phyloP scores from a whole-genome alignment of 2,888 invertebrate genomes.

The Caenorhabditis sulstoni region DNA sequence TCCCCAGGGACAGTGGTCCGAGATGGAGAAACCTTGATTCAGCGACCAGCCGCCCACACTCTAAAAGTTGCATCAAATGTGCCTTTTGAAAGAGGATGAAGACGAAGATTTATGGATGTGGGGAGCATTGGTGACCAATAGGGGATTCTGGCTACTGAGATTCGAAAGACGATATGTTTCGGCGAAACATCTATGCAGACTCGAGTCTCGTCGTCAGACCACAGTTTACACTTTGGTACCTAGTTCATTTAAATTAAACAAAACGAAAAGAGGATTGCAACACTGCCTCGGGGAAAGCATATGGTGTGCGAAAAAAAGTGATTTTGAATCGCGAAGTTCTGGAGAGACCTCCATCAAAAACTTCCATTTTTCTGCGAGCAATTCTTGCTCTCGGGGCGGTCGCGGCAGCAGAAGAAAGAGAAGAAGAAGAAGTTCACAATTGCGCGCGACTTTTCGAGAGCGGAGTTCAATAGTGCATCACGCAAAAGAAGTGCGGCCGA shows the following conservation, averaged over 20 bases:
- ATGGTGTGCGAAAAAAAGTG: slow-evolving; percentile 46
- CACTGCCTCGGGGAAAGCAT: slow-evolving; percentile 41
- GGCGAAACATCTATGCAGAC: neutral
- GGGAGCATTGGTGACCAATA: slow-evolving; percentile 40
- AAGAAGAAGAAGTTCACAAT: too few species aligned
- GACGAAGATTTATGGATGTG: slow-evolving; percentile 56
- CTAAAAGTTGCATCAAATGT: slow-evolving; percentile 55
- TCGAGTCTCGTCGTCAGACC: neutral
- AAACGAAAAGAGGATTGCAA: slow-evolving; percentile 48
- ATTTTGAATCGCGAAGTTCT: slow-evolving; percentile 19
- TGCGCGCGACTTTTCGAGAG: slow-evolving; percentile 35
- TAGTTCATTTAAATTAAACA: slow-evolving; percentile 54
- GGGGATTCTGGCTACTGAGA: slow-evolving; percentile 16
- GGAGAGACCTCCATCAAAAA: slow-evolving; percentile 19
- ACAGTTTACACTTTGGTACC: slow-evolving; percentile 44
- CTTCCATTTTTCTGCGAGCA: slow-evolving; percentile 51
- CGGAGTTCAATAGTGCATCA: slow-evolving; percentile 50
- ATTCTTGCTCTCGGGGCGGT: slow-evolving; percentile 21
- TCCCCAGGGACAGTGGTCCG: slow-evolving; percentile 46
- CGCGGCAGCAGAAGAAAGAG: too few species aligned
- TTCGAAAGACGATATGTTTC: slow-evolving; percentile 22
- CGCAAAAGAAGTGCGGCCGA: slow-evolving; percentile 16
- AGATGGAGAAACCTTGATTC: slow-evolving; percentile 59
- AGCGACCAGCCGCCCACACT: slow-evolving; percentile 43
- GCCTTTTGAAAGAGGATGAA: slow-evolving; percentile 5